Evolutionary conservation across 2,888 invertebrate species (phyloP).

Genomic region (Flexamia atlantica): DNA sequence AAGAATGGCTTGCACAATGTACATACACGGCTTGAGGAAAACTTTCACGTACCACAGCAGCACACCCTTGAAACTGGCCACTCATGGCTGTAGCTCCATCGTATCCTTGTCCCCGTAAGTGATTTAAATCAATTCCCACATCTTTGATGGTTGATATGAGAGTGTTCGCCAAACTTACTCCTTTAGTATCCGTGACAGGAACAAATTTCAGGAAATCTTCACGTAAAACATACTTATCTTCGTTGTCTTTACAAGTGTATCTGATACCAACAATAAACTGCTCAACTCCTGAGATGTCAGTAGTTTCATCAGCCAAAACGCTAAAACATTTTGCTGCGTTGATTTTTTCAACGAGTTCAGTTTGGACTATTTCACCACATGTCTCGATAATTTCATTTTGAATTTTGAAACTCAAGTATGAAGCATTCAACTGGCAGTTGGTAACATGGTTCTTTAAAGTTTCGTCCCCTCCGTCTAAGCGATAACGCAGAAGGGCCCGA

Average conservation of each 20-base stretch:
- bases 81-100: slow-evolving; percentile 69
- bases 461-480: slow-evolving; percentile 26
- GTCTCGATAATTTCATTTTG: slow-evolving; percentile 67
- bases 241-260: slow-evolving; percentile 65
- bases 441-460: neutral
- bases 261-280: slow-evolving; percentile 70
- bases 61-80: slow-evolving; percentile 68
- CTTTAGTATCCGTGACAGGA: slow-evolving; percentile 65
- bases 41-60: slow-evolving; percentile 64
- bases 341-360: slow-evolving; percentile 69
- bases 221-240: slow-evolving; percentile 56
- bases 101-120: slow-evolving; percentile 69
- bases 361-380: slow-evolving; percentile 68
- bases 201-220: slow-evolving; percentile 69
- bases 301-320: slow-evolving; percentile 71
- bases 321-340: slow-evolving; percentile 70
- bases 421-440: neutral
- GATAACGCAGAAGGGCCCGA: slow-evolving; percentile 21
- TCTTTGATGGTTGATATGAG: slow-evolving; percentile 37
- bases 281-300: slow-evolving; percentile 70
- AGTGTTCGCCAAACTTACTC: slow-evolving; percentile 11
- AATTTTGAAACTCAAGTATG: slow-evolving; percentile 21
- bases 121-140: slow-evolving; percentile 66
- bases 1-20: slow-evolving; percentile 70
- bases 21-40: slow-evolving; percentile 68